phyloP scores from a whole-genome alignment of 2,888 invertebrate genomes.

The Drosophila imparisetae region DNA sequence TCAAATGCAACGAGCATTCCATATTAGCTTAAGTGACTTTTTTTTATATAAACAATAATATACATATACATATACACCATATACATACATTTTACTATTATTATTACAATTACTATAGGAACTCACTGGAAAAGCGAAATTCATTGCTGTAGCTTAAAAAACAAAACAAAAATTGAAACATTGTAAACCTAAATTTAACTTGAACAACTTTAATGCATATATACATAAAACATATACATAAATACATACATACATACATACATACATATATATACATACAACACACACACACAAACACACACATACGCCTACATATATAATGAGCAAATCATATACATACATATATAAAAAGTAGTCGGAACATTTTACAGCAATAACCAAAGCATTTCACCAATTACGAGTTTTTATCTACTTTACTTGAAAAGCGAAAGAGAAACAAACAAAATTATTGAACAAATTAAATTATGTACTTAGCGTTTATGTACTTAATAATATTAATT shows the following conservation, averaged over 20 bases:
- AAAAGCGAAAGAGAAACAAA: constrained; percentile 49
- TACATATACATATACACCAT: constrained; percentile 24
- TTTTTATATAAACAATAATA: constrained; percentile 19
- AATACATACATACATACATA: constrained; percentile 15
- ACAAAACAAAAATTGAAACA: neutral
- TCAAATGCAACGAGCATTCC: constrained; percentile 39
- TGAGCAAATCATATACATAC: constrained; percentile 22
- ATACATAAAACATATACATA: constrained; percentile 32
- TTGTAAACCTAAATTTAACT: constrained; percentile 27
- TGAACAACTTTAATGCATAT: constrained; percentile 28
- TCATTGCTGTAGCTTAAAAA: constrained; percentile 42
- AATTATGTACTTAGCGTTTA: constrained; percentile 70
- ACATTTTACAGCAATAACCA: constrained; percentile 85
- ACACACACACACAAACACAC: constrained; percentile 22
- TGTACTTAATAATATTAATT: constrained; percentile 64
- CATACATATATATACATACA: constrained; percentile 14
- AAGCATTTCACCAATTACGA: constrained; percentile 81
- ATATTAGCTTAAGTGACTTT: constrained; percentile 55
- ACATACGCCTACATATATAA: constrained; percentile 17
- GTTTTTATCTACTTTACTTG: constrained; percentile 48
- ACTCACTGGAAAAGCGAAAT: constrained; percentile 41
- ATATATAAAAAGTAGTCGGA: constrained; percentile 64
- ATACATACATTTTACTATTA: constrained; percentile 22
- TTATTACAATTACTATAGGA: constrained; percentile 23
- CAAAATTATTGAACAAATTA: constrained; percentile 71